Base-by-base conservation (phyloP, 1,140 invertebrate species). In the Zaprionus ghesquierei region DNA sequence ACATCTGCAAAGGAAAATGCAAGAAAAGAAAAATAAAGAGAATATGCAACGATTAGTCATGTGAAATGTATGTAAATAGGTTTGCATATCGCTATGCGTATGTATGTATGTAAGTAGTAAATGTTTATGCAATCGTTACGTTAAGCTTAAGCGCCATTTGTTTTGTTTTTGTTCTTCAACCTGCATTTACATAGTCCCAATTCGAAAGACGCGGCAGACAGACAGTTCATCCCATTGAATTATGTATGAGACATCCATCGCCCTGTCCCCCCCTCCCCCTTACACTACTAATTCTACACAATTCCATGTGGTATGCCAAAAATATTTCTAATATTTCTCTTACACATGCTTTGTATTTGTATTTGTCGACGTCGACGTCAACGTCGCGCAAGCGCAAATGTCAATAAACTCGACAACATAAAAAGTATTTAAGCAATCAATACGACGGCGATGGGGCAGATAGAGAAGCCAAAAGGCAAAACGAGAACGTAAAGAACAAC, bases 71-170 rank as follows among this genome's bases (percentile, higher is more conserved):
- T n/a, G 23, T 71, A 54, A 49, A 49, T 55, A 22, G 41, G 18
- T 65, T 27, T 49, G 8, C 2, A 25, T 58, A 41, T 41, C 35
- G n/a, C 6, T 62, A 12, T 51, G 23, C 29, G 9, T 66, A 20
- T 27, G 3, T 64, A 59, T 63, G 38, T 69, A 15, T 31, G 49
- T 18, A 18, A 46, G 31, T 55, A 68, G 64, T 35, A 60, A 15
- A 70, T 75, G 75, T 75, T 86, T 81, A 81, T 87, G 81, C 81
- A 85, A 81, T 69, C 86, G 82, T 78, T 77, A 85, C 81, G 77
- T 35, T 3, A 35, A 12, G 81, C 81, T 77, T 81, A 81, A 75
- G 70, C 73, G 70, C 56, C 49, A 61, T 35, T 68, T 82, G 33
- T 51, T 54, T 10, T 53, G 44, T 58, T 77, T 60, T 66, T 58